Evolutionary conservation across 2,888 invertebrate species (phyloP).

Genomic region (Drosophila falleni): DNA sequence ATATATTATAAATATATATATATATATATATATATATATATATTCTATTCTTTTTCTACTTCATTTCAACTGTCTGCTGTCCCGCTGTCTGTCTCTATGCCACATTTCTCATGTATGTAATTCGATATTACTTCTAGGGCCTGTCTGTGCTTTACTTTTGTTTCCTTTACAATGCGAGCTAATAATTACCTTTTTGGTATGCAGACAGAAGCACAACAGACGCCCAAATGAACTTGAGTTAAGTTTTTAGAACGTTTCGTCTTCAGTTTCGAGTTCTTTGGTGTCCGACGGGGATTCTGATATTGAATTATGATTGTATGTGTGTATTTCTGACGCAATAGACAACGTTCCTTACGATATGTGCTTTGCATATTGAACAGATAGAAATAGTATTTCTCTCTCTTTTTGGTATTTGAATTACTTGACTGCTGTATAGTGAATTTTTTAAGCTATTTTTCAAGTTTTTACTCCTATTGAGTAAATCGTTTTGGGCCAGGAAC

Average conservation of each 20-base stretch:
- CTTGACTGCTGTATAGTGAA: constrained; percentile 2
- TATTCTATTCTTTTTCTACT: constrained; percentile 32
- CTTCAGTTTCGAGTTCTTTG: constrained; percentile 6
- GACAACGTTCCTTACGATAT: constrained; percentile 31
- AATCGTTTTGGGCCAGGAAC: constrained; percentile 19
- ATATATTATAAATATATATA: neutral
- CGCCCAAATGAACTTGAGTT: constrained; percentile 67
- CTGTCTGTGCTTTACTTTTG: constrained; percentile 74
- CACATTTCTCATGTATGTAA: constrained; percentile 72
- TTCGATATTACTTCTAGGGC: constrained; percentile 68
- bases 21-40: neutral
- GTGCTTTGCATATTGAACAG: constrained; percentile 67
- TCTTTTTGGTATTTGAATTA: constrained; percentile 28
- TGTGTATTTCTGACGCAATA: constrained; percentile 59
- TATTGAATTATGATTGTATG: constrained; percentile 4
- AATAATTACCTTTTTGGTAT: constrained; percentile 81
- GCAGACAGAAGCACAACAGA: constrained; percentile 76
- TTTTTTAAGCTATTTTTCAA: constrained; percentile 34
- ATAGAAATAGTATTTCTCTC: neutral
- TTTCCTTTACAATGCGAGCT: constrained; percentile 71
- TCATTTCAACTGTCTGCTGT: neutral
- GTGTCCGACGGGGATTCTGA: constrained; percentile 16
- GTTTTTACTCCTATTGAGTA: constrained; percentile 2
- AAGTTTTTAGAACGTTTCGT: constrained; percentile 49
- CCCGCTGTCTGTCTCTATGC: constrained; percentile 50